Evolutionary conservation across 2,888 invertebrate species (phyloP).

Genomic region (Hesperia comma): DNA sequence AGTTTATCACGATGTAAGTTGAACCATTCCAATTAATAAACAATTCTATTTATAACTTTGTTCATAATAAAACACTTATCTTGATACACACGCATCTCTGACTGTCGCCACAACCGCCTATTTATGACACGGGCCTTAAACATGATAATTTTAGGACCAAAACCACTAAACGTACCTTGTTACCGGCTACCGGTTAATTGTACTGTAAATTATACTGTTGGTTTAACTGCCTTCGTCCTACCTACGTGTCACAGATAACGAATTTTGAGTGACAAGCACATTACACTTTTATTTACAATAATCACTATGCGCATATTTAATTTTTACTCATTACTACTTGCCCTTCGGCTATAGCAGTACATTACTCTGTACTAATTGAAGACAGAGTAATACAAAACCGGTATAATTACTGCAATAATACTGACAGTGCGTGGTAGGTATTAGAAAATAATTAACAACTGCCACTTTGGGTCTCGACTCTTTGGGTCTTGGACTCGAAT

Average conservation of each 20-base stretch:
- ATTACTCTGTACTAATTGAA: not conserved
- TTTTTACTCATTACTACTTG: slow-evolving; percentile 14
- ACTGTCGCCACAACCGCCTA: too few relatives aligned
- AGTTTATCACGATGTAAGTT: too few relatives aligned
- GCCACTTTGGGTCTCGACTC: too few relatives aligned
- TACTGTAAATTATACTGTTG: not conserved
- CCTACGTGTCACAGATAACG: slow-evolving; percentile 12
- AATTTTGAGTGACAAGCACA: slow-evolving; percentile 11
- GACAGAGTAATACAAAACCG: not conserved
- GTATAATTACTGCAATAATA: too few relatives aligned
- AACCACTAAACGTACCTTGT: not conserved
- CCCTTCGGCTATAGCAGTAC: not conserved
- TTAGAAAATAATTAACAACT: too few relatives aligned
- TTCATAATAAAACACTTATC: too few relatives aligned
- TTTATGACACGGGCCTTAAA: too few relatives aligned
- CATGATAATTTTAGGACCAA: not conserved
- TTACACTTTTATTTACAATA: slow-evolving; percentile 10
- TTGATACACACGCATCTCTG: too few relatives aligned
- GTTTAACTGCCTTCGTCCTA: not conserved
- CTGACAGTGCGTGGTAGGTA: too few relatives aligned
- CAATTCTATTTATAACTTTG: too few relatives aligned
- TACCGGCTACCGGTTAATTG: not conserved
- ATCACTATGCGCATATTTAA: slow-evolving; percentile 8
- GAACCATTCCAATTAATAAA: too few relatives aligned
- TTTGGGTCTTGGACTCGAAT: too few relatives aligned